Evolutionary conservation across 2,888 invertebrate genomes (phyloP).

Genomic region (Eilema depressum): DNA sequence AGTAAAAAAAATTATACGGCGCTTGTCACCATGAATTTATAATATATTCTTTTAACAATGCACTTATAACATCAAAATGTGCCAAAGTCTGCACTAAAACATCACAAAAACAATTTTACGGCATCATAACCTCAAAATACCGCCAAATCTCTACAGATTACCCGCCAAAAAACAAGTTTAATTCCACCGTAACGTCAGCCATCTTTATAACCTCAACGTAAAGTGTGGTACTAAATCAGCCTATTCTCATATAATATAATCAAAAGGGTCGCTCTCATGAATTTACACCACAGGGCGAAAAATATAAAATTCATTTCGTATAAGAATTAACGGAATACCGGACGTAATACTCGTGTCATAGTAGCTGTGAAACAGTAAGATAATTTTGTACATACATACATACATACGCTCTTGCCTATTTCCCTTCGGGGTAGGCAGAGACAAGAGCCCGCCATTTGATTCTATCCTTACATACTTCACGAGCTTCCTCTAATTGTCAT

Average conservation of each 20-base stretch:
- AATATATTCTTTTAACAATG: background rate
- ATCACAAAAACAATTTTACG: slow-evolving; percentile 29
- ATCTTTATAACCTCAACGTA: slow-evolving; percentile 43
- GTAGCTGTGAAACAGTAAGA: background rate
- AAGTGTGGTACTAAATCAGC: slow-evolving; percentile 44
- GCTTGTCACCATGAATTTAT: slow-evolving; percentile 2
- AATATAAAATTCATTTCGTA: slow-evolving; percentile 57
- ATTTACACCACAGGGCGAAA: slow-evolving; percentile 43
- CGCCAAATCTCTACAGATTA: slow-evolving; percentile 23
- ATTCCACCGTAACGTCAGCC: slow-evolving; percentile 26
- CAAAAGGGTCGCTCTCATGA: slow-evolving; percentile 45
- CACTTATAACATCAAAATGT: background rate
- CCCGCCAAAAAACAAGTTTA: slow-evolving; percentile 40
- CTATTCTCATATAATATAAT: slow-evolving; percentile 47
- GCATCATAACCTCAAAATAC: slow-evolving; percentile 27
- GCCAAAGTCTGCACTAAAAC: slow-evolving; percentile 6
- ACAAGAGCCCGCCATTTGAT: too few relatives aligned
- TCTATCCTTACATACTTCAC: too few relatives aligned
- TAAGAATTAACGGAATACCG: slow-evolving; percentile 57
- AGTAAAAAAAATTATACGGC: background rate
- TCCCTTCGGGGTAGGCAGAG: too few relatives aligned
- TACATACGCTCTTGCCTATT: too few relatives aligned
- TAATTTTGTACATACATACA: too few relatives aligned
- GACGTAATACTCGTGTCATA: slow-evolving; percentile 43
- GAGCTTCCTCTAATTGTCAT: too few relatives aligned